Percentiles rank a stretch among this genome's conserved stretches.
Conservation (phyloP, 2,113 vertebrate species). For the Plestiodon gilberti region DNA sequence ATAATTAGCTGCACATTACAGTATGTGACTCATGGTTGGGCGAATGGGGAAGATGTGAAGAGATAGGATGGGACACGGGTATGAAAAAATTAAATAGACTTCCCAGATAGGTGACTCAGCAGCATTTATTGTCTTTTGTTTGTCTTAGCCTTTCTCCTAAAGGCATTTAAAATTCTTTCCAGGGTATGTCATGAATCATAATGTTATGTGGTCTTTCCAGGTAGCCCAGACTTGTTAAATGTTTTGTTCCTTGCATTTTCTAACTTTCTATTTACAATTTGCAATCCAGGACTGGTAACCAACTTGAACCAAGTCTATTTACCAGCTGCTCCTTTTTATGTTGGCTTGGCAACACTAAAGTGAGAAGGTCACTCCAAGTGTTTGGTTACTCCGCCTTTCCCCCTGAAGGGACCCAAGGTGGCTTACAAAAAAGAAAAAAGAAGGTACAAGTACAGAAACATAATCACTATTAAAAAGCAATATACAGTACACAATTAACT, state of each 20-base stretch:
- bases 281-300: constrained; percentile 3
- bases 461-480: too few species aligned
- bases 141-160: constrained; percentile 45
- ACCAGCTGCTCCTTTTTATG: constrained; percentile 42
- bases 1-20: not conserved
- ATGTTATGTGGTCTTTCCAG: constrained; percentile 44
- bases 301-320: constrained; percentile 2
- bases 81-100: constrained; percentile 19
- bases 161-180: constrained; percentile 43
- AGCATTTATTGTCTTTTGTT: fast-evolving
- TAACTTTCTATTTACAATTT: constrained; percentile 13
- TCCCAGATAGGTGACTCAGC: constrained; percentile 54
- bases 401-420: too few species aligned
- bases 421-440: too few species aligned
- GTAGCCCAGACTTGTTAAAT: constrained; percentile 48
- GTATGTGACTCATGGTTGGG: not conserved
- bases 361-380: constrained; percentile 41
- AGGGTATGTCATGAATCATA: constrained; percentile 23
- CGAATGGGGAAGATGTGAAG: constrained; percentile 2
- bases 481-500: too few species aligned
- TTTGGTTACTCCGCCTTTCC: too few species aligned
- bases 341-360: constrained; percentile 41
- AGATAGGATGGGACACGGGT: not conserved
- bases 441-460: too few species aligned
- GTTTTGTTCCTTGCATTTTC: not conserved